Evolutionary conservation across 92 coral and sea anemone species (phyloP), one percentile per base, ranked within the genome.

Genomic region (Epizoanthus rinbou): DNA sequence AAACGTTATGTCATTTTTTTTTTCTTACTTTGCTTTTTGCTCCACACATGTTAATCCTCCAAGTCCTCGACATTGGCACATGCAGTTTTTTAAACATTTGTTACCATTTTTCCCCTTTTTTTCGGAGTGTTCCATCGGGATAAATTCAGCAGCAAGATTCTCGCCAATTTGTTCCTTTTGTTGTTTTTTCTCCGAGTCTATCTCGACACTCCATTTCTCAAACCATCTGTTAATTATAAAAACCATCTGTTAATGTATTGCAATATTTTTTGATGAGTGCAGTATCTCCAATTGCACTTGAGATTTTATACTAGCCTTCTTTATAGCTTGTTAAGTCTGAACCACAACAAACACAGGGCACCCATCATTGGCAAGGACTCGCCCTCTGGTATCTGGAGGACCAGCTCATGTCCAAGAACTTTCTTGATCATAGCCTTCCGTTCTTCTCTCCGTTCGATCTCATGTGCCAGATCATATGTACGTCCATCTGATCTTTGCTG

Each of bases 81-180:
- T 24, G 69, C 69, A 9, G 39, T 24, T 10, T 24, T 64, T 64
- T 24, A 8, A 4, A 64, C 10, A 7, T 64, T 8, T 24, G 33
- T 33, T 14, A 64, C 69, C 3, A 33, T 64, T 24, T 64, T 6
- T 4, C 16, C 69, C 67, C 43, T 3, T n/a, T 25, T 64, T 64
- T 64, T 63, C 18, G 5, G 69, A 33, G 69, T 21, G 69, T 16
- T 64, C 69, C 69, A 64, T 22, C 39, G 39, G n/a, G 39, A 23
- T 64, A 24, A 64, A 64, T 64, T 64, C 18, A 2, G 69, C 69
- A 64, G 69, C 69, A 64, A 64, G 69, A 24, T 64, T 64, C 16
- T 64, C 69, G 33, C 69, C 69, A 64, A 64, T 64, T 64, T 64
- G 41, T 64, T 64, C 69, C 16, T 25, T 64, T 64, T 64, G 69